phyloP scores from a whole-genome alignment of 2,888 invertebrate species.

The Epirrhoe tristata region DNA sequence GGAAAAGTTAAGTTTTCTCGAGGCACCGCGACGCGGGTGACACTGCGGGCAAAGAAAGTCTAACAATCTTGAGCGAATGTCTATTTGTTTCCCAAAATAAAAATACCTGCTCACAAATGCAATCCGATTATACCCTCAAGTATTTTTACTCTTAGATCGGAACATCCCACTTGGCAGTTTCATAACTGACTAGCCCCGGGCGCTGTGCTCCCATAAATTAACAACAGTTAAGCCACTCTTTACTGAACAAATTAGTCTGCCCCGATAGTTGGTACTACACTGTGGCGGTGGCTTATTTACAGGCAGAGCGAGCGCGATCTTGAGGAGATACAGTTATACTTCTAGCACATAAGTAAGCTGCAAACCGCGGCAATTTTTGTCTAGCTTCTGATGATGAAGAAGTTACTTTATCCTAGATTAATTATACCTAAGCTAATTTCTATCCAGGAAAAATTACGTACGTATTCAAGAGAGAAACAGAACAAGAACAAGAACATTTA shows the following conservation, averaged over 20 bases:
- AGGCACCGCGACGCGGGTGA: too few relatives aligned
- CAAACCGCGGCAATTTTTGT: too few relatives aligned
- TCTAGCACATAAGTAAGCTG: too few relatives aligned
- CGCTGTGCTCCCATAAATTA: slow-evolving; percentile 49
- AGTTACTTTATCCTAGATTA: too few relatives aligned
- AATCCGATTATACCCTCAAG: neutral
- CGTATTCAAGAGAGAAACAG: too few relatives aligned
- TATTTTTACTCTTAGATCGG: slow-evolving; percentile 18
- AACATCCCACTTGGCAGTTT: slow-evolving; percentile 32
- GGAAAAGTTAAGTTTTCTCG: too few relatives aligned
- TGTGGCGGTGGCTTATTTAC: neutral
- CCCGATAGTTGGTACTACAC: slow-evolving; percentile 47
- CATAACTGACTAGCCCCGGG: slow-evolving; percentile 33
- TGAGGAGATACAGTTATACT: neutral
- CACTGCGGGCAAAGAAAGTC: too few relatives aligned
- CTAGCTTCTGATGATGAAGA: too few relatives aligned
- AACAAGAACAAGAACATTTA: too few relatives aligned
- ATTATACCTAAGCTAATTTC: too few relatives aligned
- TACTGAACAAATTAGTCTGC: slow-evolving; percentile 55
- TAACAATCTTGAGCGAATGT: too few relatives aligned
- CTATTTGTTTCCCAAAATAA: neutral
- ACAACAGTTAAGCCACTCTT: slow-evolving; percentile 55
- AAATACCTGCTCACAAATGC: neutral
- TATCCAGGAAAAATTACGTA: too few relatives aligned
- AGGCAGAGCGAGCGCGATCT: slow-evolving; percentile 1